phyloP scores from a whole-genome alignment of 2,797 vertebrate species.

The Synaphobranchus kaupii region DNA sequence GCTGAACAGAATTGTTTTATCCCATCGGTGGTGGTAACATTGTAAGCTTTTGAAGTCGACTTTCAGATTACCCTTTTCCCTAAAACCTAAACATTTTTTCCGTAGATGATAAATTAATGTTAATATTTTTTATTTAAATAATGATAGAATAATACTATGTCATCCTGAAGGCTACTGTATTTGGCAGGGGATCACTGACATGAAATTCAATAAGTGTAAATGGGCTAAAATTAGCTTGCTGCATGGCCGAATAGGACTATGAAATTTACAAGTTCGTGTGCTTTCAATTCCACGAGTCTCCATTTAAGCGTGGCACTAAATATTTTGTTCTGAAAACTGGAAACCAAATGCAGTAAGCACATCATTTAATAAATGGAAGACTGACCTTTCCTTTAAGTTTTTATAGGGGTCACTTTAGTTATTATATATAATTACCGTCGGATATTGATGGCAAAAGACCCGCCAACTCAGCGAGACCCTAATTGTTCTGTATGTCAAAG shows the following conservation, averaged over 20 bases:
- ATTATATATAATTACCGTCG: neutral
- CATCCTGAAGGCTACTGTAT: neutral
- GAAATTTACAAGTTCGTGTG: neutral
- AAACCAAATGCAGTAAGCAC: neutral
- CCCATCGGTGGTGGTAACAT: neutral
- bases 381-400: neutral
- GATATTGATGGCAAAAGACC: neutral
- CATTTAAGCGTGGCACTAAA: neutral
- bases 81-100: neutral
- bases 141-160: neutral
- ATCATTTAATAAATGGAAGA: neutral
- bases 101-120: neutral
- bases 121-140: neutral
- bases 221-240: neutral
- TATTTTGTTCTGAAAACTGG: neutral
- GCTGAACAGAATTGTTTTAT: neutral
- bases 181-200: neutral
- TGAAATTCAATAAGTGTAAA: neutral
- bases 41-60: neutral
- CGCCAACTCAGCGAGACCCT: neutral
- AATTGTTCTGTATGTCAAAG: neutral
- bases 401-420: neutral
- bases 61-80: neutral
- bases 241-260: neutral
- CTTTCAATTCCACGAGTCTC: neutral